These are phyloP conservation scores for Psilopogon haemacephalus DNA, from an alignment of 2,113 vertebrate species.

Conservation along the genomic window DNA sequence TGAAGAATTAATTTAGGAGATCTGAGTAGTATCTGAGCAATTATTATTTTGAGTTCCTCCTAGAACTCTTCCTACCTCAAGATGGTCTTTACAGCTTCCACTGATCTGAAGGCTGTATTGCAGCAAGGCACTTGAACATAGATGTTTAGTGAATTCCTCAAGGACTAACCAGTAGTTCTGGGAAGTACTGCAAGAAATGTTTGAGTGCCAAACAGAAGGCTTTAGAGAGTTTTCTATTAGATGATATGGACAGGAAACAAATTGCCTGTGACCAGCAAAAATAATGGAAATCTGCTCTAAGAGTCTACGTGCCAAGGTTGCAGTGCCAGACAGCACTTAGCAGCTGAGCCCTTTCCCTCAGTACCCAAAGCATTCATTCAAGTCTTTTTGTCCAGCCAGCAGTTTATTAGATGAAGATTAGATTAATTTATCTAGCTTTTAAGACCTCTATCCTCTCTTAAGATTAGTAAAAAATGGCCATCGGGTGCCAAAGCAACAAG, in stretches of 20 bases:
- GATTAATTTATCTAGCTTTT: conserved; percentile 2
- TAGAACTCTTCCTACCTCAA: background rate
- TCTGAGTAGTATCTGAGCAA: background rate
- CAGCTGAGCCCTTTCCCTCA: background rate
- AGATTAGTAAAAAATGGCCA: background rate
- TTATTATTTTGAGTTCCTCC: background rate
- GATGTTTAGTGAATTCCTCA: background rate
- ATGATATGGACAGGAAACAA: background rate
- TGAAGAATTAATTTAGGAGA: background rate
- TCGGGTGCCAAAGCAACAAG: background rate
- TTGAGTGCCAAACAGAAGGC: background rate
- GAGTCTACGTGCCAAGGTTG: background rate
- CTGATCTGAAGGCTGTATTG: background rate
- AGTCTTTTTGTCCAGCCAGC: background rate
- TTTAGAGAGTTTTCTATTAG: background rate
- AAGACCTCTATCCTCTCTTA: background rate
- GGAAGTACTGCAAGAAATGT: background rate
- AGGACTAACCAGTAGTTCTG: background rate
- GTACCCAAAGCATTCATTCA: background rate
- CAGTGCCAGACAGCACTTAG: background rate
- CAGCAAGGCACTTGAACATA: background rate
- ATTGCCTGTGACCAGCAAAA: background rate
- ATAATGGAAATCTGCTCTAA: background rate
- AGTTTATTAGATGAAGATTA: background rate
- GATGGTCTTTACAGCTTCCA: background rate